phyloP scores from a whole-genome alignment of 1,140 invertebrate species.

The Drosophila parvula region DNA sequence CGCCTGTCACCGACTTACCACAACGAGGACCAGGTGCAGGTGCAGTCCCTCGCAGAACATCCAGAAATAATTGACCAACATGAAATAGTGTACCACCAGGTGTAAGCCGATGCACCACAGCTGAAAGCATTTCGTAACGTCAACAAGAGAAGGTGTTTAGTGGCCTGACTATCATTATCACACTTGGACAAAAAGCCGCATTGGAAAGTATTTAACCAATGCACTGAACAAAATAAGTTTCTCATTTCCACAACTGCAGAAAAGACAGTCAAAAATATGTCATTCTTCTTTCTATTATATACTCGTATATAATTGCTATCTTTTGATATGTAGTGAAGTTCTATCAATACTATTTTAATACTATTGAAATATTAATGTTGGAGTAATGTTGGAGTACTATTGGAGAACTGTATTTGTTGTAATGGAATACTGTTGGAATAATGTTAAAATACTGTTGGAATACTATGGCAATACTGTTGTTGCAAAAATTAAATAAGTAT shows the following conservation, averaged over 20 bases:
- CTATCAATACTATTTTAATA: too few relatives aligned
- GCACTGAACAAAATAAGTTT: neutral
- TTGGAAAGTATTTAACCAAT: neutral
- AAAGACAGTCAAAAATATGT: neutral
- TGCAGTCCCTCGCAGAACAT: conserved; percentile 96
- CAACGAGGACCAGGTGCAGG: conserved; percentile 92
- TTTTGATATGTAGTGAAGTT: neutral
- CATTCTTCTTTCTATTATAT: neutral
- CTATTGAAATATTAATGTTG: neutral
- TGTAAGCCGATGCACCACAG: conserved; percentile 91
- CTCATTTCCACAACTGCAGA: too few relatives aligned
- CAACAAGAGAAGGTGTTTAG: neutral
- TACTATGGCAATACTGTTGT: too few relatives aligned
- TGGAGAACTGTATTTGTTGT: neutral
- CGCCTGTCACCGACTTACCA: conserved; percentile 77
- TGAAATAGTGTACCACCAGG: conserved; percentile 92
- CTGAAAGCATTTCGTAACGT: conserved; percentile 84
- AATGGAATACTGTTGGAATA: neutral
- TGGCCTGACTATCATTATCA: neutral
- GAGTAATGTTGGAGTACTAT: neutral
- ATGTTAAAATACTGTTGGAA: neutral
- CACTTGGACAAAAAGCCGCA: neutral
- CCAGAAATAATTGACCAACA: conserved; percentile 96
- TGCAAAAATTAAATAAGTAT: too few relatives aligned
- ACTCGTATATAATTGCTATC: too few relatives aligned